Base-by-base conservation (phyloP, 2,888 invertebrate species). In the Psylliodes chrysocephalus region DNA sequence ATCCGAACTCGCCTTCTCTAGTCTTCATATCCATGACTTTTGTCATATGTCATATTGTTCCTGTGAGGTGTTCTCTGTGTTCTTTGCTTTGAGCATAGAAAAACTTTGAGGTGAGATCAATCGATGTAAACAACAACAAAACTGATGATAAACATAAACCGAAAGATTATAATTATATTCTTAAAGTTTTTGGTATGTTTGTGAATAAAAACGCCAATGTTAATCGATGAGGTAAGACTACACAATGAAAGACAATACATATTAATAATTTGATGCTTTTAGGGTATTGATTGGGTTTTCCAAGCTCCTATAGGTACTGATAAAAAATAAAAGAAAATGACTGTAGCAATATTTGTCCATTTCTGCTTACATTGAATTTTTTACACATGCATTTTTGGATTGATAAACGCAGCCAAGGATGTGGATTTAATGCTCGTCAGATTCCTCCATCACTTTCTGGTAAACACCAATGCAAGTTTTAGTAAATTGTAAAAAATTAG, bases 311-410 rank as follows among this genome's bases (percentile, higher is more conserved):
- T 10, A 18, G 18, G 17, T 17, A 42, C n/a, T 42, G 18, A 42
- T 42, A 15, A 18, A 18, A 42, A 42, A 7, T 18, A 5, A 7
- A 42, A 18, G 10, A 42, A 42, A 42, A 42, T 35, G 42, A 10
- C 1, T 18, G 42, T 10, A 15, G 5, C 5, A 40, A 15, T 14
- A 42, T 18, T 42, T 42, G 42, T 10, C 15, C 14, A 10, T 38
- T 10, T 42, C 18, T 17, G 15, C 2, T 18, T 42, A 2, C 2
- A 42, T 7, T 17, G 18, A 42, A 42, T 18, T 44, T 28, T 15
- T 57, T 44, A 72, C 78, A 75, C 79, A 93, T 92, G 92, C 92
- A 93, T 91, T 92, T 93, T 86, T 93, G 92, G 92, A 92, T 92
- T 82, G 91, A 92, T 83, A 92, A 92, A 84, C 90, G 91, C 78